A percentile compares a stretch with the other conserved stretches of the same genome.
Evolutionary conservation across 2,113 vertebrate genomes (phyloP).

Genomic region (Alouatta palliata): DNA sequence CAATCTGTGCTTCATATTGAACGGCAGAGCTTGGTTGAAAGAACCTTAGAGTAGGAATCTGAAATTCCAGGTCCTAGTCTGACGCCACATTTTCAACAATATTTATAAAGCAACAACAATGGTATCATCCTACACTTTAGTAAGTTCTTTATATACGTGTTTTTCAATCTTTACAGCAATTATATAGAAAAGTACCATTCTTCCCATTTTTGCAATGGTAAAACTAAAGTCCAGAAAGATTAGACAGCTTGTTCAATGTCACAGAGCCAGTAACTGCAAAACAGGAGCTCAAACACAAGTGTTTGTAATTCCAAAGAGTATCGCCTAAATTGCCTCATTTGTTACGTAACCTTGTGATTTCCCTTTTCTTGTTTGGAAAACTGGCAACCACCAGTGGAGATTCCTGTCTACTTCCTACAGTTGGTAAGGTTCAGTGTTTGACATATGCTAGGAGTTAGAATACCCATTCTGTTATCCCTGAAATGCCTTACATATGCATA

Average conservation of each 20-base stretch:
- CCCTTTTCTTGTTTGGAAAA: not conserved
- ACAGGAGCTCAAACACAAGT: not conserved
- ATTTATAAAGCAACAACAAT: not conserved
- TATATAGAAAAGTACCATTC: not conserved
- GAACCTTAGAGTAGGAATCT: not conserved
- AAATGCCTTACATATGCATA: not conserved
- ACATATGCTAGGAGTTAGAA: not conserved
- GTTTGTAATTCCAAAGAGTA: not conserved
- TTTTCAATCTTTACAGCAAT: not conserved
- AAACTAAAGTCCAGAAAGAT: not conserved
- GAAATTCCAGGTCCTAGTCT: not conserved
- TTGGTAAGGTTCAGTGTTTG: not conserved
- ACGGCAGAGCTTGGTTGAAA: not conserved
- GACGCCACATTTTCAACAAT: not conserved
- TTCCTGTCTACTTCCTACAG: not conserved
- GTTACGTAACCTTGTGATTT: not conserved
- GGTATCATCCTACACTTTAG: not conserved
- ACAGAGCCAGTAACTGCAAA: not conserved
- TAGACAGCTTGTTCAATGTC: not conserved
- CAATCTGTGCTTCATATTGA: not conserved
- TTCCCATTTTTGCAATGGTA: not conserved
- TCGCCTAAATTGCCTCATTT: not conserved
- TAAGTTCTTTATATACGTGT: not conserved
- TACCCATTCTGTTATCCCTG: not conserved
- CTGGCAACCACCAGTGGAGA: not conserved